Evolutionary conservation across 2,888 invertebrate species (phyloP), one percentile per base, ranked within the genome.

Genomic region (Agrilus biguttatus): DNA sequence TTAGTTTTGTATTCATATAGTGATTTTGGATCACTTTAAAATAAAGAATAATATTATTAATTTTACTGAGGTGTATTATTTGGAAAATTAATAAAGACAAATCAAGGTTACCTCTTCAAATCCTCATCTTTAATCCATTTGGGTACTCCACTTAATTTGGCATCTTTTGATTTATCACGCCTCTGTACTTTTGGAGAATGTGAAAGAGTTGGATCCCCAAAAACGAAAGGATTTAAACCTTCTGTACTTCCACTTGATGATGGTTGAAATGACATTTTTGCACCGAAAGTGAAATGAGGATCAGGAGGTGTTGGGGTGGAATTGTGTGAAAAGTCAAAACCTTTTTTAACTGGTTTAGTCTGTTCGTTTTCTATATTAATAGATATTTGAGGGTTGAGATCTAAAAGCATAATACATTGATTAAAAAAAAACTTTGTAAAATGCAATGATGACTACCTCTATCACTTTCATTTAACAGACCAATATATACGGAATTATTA

Each of bases 1-100:
- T 86, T 87, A n/a, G 79, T 78, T 39, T 80, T 70, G 45, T 78
- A 77, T 59, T 83, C 83, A 1, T 81, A 81, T 58, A 84, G 77
- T 1, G 77, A 80, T 55, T 81, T 78, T 28, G 28, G 28, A 10
- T 28, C 28, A 28, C 28, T 28, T 28, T 28, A 28, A 28, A 28
- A 8, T 4, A 28, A 28, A 28, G 4, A 10, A 2, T 4, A 28
- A 28, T 10, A 28, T 28, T 10, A 28, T 28, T 28, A 2, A 10
- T 4, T 28, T 8, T 10, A 28, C 2, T 28, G 5, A 28, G 10
- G 10, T 2, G 28, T 5, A 28, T 2, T 8, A 10, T 28, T 28
- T 23, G 3, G 14, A 14, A 13, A 14, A 13, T 34, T 39, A 42
- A 10, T 40, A 14, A 14, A 19, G n/a, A 6, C 14, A 13, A 39